Evolutionary conservation across 2,797 vertebrate genomes (phyloP).

Genomic region (Chiloscyllium punctatum): DNA sequence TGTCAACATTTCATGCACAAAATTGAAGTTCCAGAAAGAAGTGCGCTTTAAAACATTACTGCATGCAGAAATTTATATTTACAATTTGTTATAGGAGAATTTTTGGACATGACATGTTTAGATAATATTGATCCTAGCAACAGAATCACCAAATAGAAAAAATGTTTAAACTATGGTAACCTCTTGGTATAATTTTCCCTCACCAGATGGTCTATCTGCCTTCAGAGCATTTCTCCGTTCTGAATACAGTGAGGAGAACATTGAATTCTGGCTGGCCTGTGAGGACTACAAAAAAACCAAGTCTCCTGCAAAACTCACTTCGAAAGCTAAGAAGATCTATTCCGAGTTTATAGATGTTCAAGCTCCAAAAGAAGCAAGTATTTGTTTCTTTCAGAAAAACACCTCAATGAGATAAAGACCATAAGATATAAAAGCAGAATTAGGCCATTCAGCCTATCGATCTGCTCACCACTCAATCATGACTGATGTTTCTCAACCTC

Average conservation of each 20-base stretch:
- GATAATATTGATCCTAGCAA: background rate
- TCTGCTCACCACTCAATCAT: no score
- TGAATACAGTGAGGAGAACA: slow-evolving; percentile 86
- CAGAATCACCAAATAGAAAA: background rate
- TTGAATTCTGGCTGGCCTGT: slow-evolving; percentile 85
- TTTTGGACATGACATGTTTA: background rate
- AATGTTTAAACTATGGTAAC: background rate
- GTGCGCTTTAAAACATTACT: background rate
- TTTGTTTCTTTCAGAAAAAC: background rate
- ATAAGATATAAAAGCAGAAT: no score
- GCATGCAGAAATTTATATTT: background rate
- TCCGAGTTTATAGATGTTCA: slow-evolving; percentile 70
- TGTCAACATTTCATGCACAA: background rate
- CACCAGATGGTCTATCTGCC: slow-evolving; percentile 65
- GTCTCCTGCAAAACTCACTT: slow-evolving; percentile 54
- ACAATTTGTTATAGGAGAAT: background rate
- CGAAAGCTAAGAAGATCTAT: slow-evolving; percentile 74
- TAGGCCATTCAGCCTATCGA: no score
- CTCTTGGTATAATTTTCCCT: background rate
- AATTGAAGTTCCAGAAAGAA: background rate
- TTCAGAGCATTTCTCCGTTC: slow-evolving; percentile 75
- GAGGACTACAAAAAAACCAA: slow-evolving; percentile 75
- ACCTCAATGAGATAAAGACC: background rate
- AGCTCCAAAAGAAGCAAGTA: slow-evolving; percentile 70
- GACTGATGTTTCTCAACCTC: no score